phyloP scores from a whole-genome alignment of 2,113 vertebrate species.

The Brevimyrus niger region DNA sequence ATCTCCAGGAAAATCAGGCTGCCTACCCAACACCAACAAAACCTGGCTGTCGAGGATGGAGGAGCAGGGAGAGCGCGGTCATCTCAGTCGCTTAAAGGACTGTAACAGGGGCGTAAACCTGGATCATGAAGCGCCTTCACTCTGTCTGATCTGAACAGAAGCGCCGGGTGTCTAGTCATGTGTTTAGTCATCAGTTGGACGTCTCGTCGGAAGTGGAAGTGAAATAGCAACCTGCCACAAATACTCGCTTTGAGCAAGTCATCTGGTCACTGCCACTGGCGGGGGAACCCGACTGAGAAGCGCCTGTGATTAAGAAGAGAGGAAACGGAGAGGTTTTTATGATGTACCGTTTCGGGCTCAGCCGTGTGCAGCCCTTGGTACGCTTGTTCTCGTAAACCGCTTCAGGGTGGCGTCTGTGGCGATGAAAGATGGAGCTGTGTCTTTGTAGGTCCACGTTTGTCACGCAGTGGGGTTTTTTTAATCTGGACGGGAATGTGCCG shows the following conservation, averaged over 20 bases:
- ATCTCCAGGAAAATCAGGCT: background rate
- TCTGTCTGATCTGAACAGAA: background rate
- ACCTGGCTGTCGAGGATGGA: background rate
- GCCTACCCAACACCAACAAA: background rate
- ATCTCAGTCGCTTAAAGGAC: background rate
- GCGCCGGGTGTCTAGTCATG: background rate
- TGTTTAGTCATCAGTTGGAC: background rate
- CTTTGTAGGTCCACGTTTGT: background rate
- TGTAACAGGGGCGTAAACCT: background rate
- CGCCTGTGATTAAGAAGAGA: background rate
- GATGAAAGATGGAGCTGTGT: background rate
- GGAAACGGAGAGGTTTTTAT: background rate
- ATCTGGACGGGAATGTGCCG: background rate
- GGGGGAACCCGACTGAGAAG: background rate
- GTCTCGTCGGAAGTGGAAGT: background rate
- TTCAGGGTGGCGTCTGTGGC: background rate
- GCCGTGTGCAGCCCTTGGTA: background rate
- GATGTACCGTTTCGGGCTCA: background rate
- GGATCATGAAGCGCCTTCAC: no score
- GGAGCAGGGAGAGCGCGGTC: background rate
- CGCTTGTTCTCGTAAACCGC: background rate
- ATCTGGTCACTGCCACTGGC: background rate
- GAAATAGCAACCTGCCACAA: background rate
- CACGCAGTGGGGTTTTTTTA: background rate
- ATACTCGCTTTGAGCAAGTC: background rate